Percentiles rank a stretch among this genome's conserved stretches.
phyloP scores from a whole-genome alignment of 2,113 vertebrate species.

The Polypterus senegalus region DNA sequence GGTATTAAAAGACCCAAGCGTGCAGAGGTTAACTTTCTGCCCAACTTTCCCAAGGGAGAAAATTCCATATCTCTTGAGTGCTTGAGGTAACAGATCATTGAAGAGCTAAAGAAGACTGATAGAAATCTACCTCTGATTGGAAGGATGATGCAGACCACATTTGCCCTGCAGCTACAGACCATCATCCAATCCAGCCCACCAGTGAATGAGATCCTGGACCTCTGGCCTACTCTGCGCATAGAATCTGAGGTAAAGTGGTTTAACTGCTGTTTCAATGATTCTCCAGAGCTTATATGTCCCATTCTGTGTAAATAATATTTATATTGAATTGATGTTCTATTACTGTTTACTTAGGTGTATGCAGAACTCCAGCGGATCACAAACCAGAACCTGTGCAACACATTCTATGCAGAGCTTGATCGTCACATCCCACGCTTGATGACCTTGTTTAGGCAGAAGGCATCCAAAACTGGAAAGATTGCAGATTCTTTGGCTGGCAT shows the following conservation, averaged over 20 bases:
- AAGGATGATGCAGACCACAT: constrained; percentile 16
- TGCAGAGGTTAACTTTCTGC: constrained; percentile 21
- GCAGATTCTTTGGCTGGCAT: no score
- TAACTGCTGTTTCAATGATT: neutral
- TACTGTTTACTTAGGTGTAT: no score
- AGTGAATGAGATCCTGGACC: constrained; percentile 14
- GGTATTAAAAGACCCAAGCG: constrained; percentile 13
- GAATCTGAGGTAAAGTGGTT: constrained; percentile 6
- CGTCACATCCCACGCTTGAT: no score
- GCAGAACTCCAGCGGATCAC: no score
- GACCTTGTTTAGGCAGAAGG: no score
- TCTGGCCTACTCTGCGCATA: constrained; percentile 15
- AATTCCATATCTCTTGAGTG: constrained; percentile 18
- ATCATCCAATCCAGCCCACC: constrained; percentile 14
- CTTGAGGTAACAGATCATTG: constrained; percentile 15
- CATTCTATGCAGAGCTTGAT: no score
- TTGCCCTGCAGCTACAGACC: constrained; percentile 15
- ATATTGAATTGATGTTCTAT: no score
- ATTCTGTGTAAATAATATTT: no score
- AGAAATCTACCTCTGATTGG: constrained; percentile 10
- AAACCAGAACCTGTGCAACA: no score
- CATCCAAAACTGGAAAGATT: no score
- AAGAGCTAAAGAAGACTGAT: constrained; percentile 22
- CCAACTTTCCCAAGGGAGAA: constrained; percentile 25
- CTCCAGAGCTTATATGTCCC: no score